Conservation (phyloP, 2,888 invertebrate genomes). For the Trichogramma evanescens region DNA sequence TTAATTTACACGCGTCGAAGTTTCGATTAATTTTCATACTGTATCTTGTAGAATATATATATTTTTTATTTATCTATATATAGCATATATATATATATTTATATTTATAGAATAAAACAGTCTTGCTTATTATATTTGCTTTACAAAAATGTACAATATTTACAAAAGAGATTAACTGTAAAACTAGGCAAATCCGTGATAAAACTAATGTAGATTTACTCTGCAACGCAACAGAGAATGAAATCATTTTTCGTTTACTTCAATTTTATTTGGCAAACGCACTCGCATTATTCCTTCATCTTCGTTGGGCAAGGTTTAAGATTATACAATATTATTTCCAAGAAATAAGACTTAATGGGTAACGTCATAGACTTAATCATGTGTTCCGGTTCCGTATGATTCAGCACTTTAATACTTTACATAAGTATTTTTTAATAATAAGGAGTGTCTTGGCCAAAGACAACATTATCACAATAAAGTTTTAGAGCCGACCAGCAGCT, state of each 20-base stretch:
- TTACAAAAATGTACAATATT: conserved; percentile 23
- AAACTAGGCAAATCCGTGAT: conserved; percentile 12
- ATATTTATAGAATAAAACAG: conserved; percentile 15
- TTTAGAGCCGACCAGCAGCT: conserved; percentile 17
- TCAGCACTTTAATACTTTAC: too few relatives aligned
- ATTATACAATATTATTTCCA: too few relatives aligned
- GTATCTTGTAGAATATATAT: neutral
- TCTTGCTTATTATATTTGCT: conserved; percentile 16
- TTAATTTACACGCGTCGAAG: conserved; percentile 1
- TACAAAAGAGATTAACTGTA: conserved; percentile 19
- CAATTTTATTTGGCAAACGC: too few relatives aligned
- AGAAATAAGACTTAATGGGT: too few relatives aligned
- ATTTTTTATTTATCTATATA: conserved; percentile 7
- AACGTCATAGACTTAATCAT: too few relatives aligned
- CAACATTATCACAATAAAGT: conserved; percentile 17
- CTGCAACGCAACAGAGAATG: neutral
- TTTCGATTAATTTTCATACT: conserved; percentile 6
- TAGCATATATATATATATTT: conserved; percentile 3
- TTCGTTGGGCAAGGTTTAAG: too few relatives aligned
- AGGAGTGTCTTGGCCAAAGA: conserved; percentile 6
- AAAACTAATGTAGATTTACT: conserved; percentile 3
- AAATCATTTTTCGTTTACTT: neutral
- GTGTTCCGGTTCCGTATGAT: too few relatives aligned
- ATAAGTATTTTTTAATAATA: neutral
- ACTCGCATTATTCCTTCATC: too few relatives aligned